Base-by-base conservation (phyloP, 2,888 invertebrate species). In the Brachylomia viminalis region DNA sequence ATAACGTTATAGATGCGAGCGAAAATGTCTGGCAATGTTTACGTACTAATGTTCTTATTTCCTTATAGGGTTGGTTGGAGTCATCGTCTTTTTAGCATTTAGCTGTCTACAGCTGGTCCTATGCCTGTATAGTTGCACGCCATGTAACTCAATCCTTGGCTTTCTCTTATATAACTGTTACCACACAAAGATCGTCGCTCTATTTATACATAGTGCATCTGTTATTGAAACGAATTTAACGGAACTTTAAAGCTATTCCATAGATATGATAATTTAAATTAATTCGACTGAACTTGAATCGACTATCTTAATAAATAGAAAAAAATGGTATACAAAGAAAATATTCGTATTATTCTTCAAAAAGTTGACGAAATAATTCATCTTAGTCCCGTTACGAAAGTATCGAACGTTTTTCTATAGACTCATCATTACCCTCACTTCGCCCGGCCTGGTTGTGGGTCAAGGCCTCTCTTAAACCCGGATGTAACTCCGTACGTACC, bases 361-460 rank as follows among this genome's bases (percentile, higher is more conserved):
- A 68, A 76, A 72, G 42, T 80, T 71, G 69, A 80, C 71, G 64
- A 75, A 77, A 85, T 83, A 83, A 88, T 79, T 83, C 70, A 85
- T 86, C 81, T 80, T 77, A 79, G 56, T 75, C 75, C 56, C 42
- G 66, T 80, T 67, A 30, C 38, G 65, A 77, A 78, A 84, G 66
- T 80, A 83, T 86, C 62, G 83, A 80, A 65, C 79, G 80, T 62
- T 86, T 86, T 85, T 80, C 84, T 84, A 86, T 84, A 78, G 80
- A 77, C 84, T 78, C 85, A 78, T 88, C 87, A 88, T 87, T 87
- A 81, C 79, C 79, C 71, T 75, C 73, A 73, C 54, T 64, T 67
- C 42, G 56, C 86, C 80, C 72, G 74, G 79, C 33, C 49, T 42
- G 38, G 74, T 86, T 83, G 56, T 81, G 59, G 88, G 87, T 81